These are phyloP conservation scores for Acanthosepion pharaonis DNA, from an alignment of 2,888 invertebrate species.

Conservation along the genomic window DNA sequence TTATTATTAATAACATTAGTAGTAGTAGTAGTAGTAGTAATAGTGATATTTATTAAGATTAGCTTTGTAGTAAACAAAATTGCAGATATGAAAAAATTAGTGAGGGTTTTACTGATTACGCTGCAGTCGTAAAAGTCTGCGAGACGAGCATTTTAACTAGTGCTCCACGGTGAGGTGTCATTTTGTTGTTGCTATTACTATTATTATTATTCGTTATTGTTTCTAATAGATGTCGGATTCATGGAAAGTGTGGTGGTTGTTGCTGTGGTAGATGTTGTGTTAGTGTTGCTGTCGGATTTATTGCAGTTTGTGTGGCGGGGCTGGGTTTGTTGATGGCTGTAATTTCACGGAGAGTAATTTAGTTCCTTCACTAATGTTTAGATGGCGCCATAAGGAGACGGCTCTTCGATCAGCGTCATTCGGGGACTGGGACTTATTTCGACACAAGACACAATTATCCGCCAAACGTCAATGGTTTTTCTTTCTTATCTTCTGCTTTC, in stretches of 20 bases:
- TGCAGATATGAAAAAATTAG: too few species aligned
- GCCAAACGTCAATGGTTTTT: neutral
- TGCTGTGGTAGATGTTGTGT: neutral
- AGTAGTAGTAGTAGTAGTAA: too few species aligned
- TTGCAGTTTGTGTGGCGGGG: neutral
- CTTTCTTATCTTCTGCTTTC: neutral
- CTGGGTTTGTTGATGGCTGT: neutral
- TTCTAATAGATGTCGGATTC: neutral
- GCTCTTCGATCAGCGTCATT: slow-evolving; percentile 22
- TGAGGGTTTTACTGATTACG: too few species aligned
- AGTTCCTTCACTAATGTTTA: neutral
- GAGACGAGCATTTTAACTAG: neutral
- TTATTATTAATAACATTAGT: too few species aligned
- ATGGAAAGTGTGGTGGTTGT: neutral
- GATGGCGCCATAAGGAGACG: neutral
- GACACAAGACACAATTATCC: neutral
- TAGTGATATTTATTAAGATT: too few species aligned
- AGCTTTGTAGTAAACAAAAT: too few species aligned
- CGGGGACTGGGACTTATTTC: slow-evolving; percentile 16
- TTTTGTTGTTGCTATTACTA: neutral
- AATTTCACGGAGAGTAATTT: slow-evolving; percentile 33
- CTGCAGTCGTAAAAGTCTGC: neutral
- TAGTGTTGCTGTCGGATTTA: neutral
- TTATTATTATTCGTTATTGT: neutral
- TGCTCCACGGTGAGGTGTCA: neutral